Evolutionary conservation across 2,113 vertebrate species (phyloP), one percentile per base, ranked within the genome.

Genomic region (Colinus virginianus): DNA sequence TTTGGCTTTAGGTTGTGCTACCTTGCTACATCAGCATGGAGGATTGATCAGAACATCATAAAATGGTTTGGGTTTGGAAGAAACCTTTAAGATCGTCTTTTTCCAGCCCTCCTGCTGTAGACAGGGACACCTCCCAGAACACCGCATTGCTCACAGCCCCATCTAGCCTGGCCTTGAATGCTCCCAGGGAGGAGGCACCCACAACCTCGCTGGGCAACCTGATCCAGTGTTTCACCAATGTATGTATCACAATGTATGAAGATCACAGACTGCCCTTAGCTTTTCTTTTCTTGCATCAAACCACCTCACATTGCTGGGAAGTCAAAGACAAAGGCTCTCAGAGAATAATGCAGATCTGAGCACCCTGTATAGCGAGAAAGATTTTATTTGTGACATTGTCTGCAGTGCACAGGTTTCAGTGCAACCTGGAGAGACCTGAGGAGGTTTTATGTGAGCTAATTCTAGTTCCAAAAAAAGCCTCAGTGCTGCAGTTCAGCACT

Each of bases 381-480:
- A 64, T 53, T n/a, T 72, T 62, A 9, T 80, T 56, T 87, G 30
- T 49, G 40, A 8, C 58, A 4, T 0, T 14, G 7, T 72, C 36
- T 76, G n/a, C 19, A 19, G 30, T 84, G 38, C 18, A 16, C 0
- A 1, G 68, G 4, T 14, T 38, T 7, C 2, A 4, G 4, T 1
- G 1, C 34, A 64, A 72, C 22, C 28, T 51, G 28, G 42, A n/a
- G 43, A 78, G 32, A 46, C 16, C 42, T 34, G 14, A 55, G 43
- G 26, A 85, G 49, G 20, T 72, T 83, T 88, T 66, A 49, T 66
- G 70, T 18, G 23, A 88, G 42, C 13, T 70, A 45, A 15, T 79
- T 64, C 17, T 69, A 34, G 7, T 68, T 67, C 12, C 46, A 71
- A 62, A 79, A 82, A 70, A 58, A 76, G 8, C 32, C 51, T 68